These are phyloP conservation scores for Stichodactyla helianthus DNA, from an alignment of 64 coral and sea anemone genomes.

Conservation along the genomic window DNA sequence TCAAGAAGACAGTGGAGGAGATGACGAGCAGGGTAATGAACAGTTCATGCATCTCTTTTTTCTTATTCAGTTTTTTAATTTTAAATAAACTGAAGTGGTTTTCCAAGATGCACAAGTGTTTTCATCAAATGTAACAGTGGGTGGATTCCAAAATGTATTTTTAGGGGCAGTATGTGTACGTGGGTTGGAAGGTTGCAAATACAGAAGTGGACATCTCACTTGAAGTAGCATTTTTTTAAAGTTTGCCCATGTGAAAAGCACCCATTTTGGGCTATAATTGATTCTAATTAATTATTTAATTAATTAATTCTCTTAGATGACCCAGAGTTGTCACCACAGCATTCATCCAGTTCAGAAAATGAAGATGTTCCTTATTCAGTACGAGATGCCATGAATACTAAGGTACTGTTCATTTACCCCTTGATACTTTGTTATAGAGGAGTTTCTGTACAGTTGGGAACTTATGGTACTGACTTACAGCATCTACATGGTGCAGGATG, in stretches of 20 bases:
- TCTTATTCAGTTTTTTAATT: not conserved
- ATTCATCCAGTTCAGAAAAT: conserved; percentile 1
- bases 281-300: not conserved
- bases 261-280: not conserved
- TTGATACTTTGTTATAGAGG: too few species aligned
- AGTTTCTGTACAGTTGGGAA: too few species aligned
- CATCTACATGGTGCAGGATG: too few species aligned
- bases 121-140: too few species aligned
- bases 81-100: not conserved
- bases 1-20: conserved; percentile 32
- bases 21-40: conserved; percentile 52
- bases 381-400: conserved; percentile 7
- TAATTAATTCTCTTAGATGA: conserved; percentile 8
- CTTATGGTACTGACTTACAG: too few species aligned
- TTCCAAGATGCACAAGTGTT: too few species aligned
- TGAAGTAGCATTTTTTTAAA: too few species aligned
- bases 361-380: not conserved
- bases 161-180: too few species aligned
- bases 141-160: too few species aligned
- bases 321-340: conserved; percentile 3
- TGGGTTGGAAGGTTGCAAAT: too few species aligned
- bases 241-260: too few species aligned
- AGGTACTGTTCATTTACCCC: not conserved
- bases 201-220: too few species aligned
- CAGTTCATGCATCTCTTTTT: not conserved